Evolutionary conservation across 2,888 invertebrate genomes (phyloP), one percentile per base, ranked within the genome.

Genomic region (Octonoba sinensis): DNA sequence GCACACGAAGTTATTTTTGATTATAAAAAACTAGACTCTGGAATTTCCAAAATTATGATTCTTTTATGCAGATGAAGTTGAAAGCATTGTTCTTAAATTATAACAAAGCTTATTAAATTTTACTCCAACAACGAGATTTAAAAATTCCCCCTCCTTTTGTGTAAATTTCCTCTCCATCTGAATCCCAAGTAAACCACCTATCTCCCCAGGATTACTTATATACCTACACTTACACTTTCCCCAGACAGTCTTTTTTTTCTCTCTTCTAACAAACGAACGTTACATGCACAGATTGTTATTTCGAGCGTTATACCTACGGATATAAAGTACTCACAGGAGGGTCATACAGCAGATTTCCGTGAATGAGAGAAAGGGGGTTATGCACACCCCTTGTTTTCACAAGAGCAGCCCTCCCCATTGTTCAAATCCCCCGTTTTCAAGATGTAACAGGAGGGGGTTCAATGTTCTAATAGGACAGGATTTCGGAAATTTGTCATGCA

Each of bases 221-320:
- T 36, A 36, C 36, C 36, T 36, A 36, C 62, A 62, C 20, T 62
- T 62, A 44, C 18, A n/a, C n/a, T n/a, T n/a, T 27, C 18, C 18
- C 27, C 47, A 15, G 8, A 15, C 47, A 13, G 16, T 24, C 49
- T 18, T 54, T 54, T 54, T 54, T 20, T 54, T 46, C 49, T 24
- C 20, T 24, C 6, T 12, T 6, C 22, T 65, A 65, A 24, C 46
- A 65, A 65, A 65, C 56, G 46, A 62, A 44, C 70, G 77, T 71
- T 65, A 71, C 72, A 69, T 56, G 66, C 65, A 59, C 67, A 67
- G 56, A 79, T 69, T 73, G 79, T 73, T 73, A 73, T 73, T 73
- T 62, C 72, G 56, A 79, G 73, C 73, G 79, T 79, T 66, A 72
- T 65, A 66, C 72, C 67, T 36, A 36, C 66, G 78, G 78, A 71